These are phyloP conservation scores for Rhagium mordax DNA, from an alignment of 2,888 invertebrate genomes.

Conservation along the genomic window DNA sequence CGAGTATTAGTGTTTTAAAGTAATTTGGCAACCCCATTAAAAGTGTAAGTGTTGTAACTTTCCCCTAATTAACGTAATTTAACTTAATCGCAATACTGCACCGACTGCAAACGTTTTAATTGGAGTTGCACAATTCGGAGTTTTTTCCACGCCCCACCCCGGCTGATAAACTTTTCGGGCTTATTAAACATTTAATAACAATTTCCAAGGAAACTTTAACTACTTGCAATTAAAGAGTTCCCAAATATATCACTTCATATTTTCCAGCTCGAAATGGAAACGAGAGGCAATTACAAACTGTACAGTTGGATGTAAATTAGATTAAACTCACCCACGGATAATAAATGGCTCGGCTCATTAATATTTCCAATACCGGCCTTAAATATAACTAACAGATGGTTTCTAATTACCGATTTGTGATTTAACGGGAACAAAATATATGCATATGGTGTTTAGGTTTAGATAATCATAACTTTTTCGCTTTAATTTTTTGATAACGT, in stretches of 20 bases:
- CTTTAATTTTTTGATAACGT: too few relatives aligned
- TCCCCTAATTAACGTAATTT: background rate
- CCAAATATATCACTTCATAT: conserved; percentile 15
- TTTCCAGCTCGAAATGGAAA: background rate
- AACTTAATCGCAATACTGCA: background rate
- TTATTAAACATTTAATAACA: background rate
- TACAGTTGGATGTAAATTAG: conserved; percentile 19
- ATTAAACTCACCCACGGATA: background rate
- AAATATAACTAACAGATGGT: background rate
- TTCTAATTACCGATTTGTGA: background rate
- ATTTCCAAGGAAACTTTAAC: conserved; percentile 9
- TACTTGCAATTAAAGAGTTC: conserved; percentile 14
- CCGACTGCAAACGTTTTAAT: background rate
- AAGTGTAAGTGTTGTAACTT: background rate
- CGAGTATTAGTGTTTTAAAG: background rate
- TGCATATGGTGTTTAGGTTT: background rate
- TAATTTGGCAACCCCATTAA: background rate
- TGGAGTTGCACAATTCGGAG: background rate
- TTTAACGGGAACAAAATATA: background rate
- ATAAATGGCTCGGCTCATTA: conserved; percentile 5
- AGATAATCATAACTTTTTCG: too few relatives aligned
- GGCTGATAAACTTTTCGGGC: background rate
- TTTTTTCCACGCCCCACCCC: background rate
- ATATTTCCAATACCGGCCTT: background rate
- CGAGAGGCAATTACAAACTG: conserved; percentile 16